Base-by-base conservation (phyloP, 1,140 invertebrate genomes). In the Linepithema humile region DNA sequence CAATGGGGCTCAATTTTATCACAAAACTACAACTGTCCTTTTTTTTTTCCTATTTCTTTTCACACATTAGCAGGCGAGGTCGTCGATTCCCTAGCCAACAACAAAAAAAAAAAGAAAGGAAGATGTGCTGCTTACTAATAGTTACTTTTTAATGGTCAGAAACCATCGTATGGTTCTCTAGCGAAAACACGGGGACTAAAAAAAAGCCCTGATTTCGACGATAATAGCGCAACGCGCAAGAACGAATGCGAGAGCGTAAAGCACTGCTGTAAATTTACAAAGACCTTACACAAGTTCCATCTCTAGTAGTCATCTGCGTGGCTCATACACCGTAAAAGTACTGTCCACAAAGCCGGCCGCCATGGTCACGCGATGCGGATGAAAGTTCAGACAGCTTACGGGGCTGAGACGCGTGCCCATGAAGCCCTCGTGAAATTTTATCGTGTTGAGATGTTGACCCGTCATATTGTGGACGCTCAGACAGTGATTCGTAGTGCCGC, bases 381-480 rank as follows among this genome's bases (percentile, higher is more conserved):
- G 98, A 95, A 98, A 99, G 72, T 96, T 96, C 84, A 99, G 93
- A 92, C 97, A 98, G 85, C 96, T 97, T 70, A 98, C 97, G 38
- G 97, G 96, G 20, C 97, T 97, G 82, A 98, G 97, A 87, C 97
- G 95, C 85, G 98, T 96, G 43, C 97, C 97, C 96, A 98, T 98
- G 92, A 99, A 98, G 59, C 98, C 98, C 91, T 99, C 98, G 91
- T 98, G 97, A 90, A 97, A 97, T 92, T 97, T 97, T 89, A 98
- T 97, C 1, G 96, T 96, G 91, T 97, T 97, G 83, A 97, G 95
- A 35, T 94, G 92, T 4, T 95, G 94, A 20, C 97, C 97, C 53
- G 95, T 95, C 77, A 96, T 95, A 90, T 96, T 97, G 93, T 97
- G 97, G 6, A 98, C 95, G 82, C 95, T 96, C 74, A 98, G 97